Evolutionary conservation across 1,140 invertebrate genomes (phyloP), one percentile per base, ranked within the genome.

Genomic region (Parapsyche elsis): DNA sequence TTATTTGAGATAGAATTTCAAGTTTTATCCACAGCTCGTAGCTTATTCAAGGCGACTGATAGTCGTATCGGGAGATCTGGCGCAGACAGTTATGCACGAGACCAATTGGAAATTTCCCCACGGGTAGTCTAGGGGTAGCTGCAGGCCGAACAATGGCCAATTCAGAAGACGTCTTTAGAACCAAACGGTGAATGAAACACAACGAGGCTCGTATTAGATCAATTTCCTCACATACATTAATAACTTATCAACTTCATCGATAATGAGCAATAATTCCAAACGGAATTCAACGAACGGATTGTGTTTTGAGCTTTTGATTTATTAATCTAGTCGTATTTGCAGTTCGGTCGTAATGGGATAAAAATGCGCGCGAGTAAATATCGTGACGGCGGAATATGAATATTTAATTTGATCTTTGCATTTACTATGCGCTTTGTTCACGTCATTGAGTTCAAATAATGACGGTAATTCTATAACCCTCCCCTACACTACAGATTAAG

Each of bases 101-200:
- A 57, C 16, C 75, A 77, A 77, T 77, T 77, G 75, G 57, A 77
- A 77, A 77, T 77, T 77, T 77, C 75, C 75, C 57, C 1, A 26
- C 64, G 21, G 21, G 23, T 26, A 67, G 64, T 67, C 49, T 26
- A 12, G 21, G 21, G 64, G 64, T 23, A 24, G 21, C 21, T 9
- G 64, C 21, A 24, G 21, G 23, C 57, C 64, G 24, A 26, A 67
- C 64, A 67, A 67, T 67, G 64, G 64, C 57, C 57, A 9, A 9
- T 21, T 19, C n/a, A 16, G 9, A 23, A 67, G 5, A 24, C 5
- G 21, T 23, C 59, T 7, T 9, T 10, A 64, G 21, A 10, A 16
- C 1, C 2, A 24, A 23, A 5, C 16, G 9, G 21, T 23, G 59
- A 23, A 23, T 23, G 21, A 67, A 67, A 12, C 4, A 9, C 21